Evolutionary conservation across 2,797 vertebrate genomes (phyloP).

Genomic region (Pseudopleuronectes americanus): DNA sequence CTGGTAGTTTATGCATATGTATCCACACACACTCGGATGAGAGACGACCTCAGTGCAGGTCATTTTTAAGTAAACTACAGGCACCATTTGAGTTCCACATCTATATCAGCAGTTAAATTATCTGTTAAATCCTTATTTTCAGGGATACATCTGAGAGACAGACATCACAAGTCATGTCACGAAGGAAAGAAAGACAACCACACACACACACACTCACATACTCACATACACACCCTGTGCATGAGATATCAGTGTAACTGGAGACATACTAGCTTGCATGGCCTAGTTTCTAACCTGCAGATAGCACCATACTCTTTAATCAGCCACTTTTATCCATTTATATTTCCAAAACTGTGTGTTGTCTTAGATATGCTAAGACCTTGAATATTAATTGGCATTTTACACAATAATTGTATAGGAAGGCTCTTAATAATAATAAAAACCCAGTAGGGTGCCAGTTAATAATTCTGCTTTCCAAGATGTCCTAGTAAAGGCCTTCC

Average conservation of each 20-base stretch:
- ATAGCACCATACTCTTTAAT: conserved; percentile 8
- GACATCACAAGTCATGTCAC: conserved; percentile 27
- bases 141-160: conserved; percentile 3
- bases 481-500: neutral
- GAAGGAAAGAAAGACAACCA: conserved; percentile 63
- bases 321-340: conserved; percentile 7
- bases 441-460: neutral
- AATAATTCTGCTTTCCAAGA: neutral
- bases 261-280: conserved; percentile 52
- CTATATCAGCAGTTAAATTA: neutral
- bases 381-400: neutral
- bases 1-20: too few species aligned
- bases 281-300: conserved; percentile 51
- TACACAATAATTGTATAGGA: neutral
- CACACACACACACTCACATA: neutral
- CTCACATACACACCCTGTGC: conserved; percentile 19
- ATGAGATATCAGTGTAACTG: conserved; percentile 67
- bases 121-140: neutral
- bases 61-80: neutral
- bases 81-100: too few species aligned
- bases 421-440: too few species aligned
- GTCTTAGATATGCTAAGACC: neutral
- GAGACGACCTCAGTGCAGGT: too few species aligned
- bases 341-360: conserved; percentile 1
- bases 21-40: too few species aligned